Base-by-base conservation (phyloP, 1,140 invertebrate species). In the Aphidius gifuensis region DNA sequence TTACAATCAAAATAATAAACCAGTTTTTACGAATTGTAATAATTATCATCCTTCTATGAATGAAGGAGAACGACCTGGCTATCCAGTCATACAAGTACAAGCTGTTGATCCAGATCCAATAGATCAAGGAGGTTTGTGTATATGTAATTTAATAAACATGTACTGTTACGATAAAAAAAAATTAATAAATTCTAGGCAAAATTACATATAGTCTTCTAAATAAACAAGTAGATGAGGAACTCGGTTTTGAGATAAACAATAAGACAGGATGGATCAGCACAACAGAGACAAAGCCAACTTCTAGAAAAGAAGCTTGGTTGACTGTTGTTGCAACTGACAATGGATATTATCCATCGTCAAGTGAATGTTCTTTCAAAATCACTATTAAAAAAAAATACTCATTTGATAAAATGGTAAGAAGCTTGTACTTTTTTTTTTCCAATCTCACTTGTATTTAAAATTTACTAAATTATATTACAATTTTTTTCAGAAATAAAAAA, bases 301-400 rank as follows among this genome's bases (percentile, higher is more conserved):
- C 90, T 67, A 91, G 94, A 72, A 94, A 94, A 73, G 90, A 92
- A 78, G 84, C 87, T 5, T 92, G 91, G 69, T 83, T 91, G 45
- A 90, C 88, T 2, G 88, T 92, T 4, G 85, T 91, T 71, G 93
- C 92, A 0, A 91, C 88, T 59, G 93, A 95, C 77, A 92, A 94
- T 80, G 93, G 93, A 5, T 84, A 85, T 67, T 92, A 92, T 1
- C 85, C 88, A 40, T 79, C 95, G 42, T 92, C 93, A 68, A 92
- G 93, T 70, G 88, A 92, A 40, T 96, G 93, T 75, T 92, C 90
- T 5, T 90, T 95, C 69, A 93, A 91, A 83, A 88, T 96, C 39
- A 88, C 87, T 54, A 91, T 94, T 65, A 85, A 86, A 72, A 93
- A 93, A 96, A 74, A 95, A 94, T 71, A 76, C 82, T 4, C 92